These are phyloP conservation scores for Anguilla rostrata DNA, from an alignment of 2,113 vertebrate species.

Conservation along the genomic window DNA sequence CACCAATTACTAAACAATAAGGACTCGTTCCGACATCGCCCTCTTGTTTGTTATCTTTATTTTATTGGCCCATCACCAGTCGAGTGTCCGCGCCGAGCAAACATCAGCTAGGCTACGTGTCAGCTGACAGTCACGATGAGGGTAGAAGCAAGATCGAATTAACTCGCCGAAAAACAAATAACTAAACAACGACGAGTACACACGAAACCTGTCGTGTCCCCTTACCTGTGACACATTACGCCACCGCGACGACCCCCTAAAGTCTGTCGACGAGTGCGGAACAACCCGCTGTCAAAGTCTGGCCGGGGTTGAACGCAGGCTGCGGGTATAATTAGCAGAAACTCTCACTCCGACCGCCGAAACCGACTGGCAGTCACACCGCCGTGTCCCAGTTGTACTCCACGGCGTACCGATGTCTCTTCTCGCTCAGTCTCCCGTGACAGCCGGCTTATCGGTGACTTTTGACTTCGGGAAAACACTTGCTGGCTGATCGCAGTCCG, in stretches of 20 bases:
- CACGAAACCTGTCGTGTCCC: background rate
- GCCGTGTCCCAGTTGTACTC: background rate
- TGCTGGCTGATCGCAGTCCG: background rate
- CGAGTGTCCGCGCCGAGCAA: slow-evolving; percentile 5
- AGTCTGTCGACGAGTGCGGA: background rate
- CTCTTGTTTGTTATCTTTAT: background rate
- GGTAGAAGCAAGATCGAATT: background rate
- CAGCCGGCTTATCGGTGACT: slow-evolving; percentile 10
- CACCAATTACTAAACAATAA: background rate
- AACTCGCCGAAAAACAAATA: slow-evolving; percentile 40
- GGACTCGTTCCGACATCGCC: background rate
- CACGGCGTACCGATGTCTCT: background rate
- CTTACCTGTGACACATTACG: slow-evolving; percentile 46
- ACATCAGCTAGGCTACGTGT: slow-evolving; percentile 36
- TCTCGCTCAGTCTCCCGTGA: background rate
- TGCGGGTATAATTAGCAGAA: background rate
- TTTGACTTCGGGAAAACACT: slow-evolving; percentile 30
- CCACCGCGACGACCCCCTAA: background rate
- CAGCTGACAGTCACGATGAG: slow-evolving; percentile 43
- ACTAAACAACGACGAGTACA: background rate
- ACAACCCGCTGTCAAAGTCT: slow-evolving; percentile 3
- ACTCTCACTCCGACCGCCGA: background rate
- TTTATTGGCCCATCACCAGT: background rate
- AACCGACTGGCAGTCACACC: background rate
- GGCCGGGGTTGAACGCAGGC: background rate